phyloP scores from a whole-genome alignment of 2,888 invertebrate species.

The Nemapogon koenigi region DNA sequence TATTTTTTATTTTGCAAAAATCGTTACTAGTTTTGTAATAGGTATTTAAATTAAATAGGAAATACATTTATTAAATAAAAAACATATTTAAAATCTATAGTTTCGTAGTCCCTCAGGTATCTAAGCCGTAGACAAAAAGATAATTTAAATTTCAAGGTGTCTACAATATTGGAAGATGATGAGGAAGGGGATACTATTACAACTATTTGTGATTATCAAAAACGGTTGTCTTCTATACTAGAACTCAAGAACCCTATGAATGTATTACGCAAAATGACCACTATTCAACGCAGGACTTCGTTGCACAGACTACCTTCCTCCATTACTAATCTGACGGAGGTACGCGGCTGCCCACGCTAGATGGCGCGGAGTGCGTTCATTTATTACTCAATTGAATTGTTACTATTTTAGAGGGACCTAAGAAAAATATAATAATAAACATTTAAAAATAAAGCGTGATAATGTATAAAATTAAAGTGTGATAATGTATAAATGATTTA shows the following conservation, averaged over 20 bases:
- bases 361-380: neutral
- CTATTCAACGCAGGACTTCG: conserved; percentile 52
- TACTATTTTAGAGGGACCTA: too few relatives aligned
- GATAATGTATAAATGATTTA: too few relatives aligned
- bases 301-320: conserved; percentile 56
- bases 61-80: neutral
- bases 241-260: conserved; percentile 50
- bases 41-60: neutral
- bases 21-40: neutral
- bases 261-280: conserved; percentile 60
- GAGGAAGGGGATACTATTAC: conserved; percentile 25
- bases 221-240: conserved; percentile 38
- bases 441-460: too few relatives aligned
- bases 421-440: too few relatives aligned
- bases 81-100: neutral
- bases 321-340: conserved; percentile 59
- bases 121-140: neutral
- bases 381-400: too few relatives aligned
- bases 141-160: conserved; percentile 41
- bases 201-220: conserved; percentile 3
- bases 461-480: too few relatives aligned
- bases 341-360: conserved; percentile 28
- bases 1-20: neutral
- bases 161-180: conserved; percentile 42
- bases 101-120: neutral